These are phyloP conservation scores for Enteromius unitaeniatus DNA, from an alignment of 2,797 vertebrate species.

Conservation along the genomic window DNA sequence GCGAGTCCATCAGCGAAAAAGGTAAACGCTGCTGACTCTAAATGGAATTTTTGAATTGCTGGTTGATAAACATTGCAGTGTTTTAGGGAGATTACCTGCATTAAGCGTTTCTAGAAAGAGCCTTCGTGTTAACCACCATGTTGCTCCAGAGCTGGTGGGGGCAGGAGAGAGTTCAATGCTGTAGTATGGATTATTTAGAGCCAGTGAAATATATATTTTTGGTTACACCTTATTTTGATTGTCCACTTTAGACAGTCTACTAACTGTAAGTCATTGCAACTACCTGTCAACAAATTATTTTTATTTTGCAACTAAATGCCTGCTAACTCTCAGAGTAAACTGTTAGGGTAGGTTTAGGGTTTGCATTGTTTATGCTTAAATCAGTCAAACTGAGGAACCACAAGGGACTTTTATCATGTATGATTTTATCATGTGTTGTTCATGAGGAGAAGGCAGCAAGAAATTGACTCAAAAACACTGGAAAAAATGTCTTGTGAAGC, in stretches of 20 bases:
- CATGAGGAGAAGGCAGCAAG: not conserved
- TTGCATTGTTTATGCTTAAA: not conserved
- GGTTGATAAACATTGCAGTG: not conserved
- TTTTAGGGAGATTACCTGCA: not conserved
- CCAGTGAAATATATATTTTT: not conserved
- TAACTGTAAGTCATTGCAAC: too few species aligned
- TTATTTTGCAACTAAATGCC: too few species aligned
- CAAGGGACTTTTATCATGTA: not conserved
- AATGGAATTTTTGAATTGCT: not conserved
- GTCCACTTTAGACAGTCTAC: too few species aligned
- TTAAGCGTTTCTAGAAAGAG: not conserved
- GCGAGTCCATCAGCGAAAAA: conserved; percentile 91
- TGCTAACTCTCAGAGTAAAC: too few species aligned
- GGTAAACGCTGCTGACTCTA: conserved; percentile 74
- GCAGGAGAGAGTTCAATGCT: not conserved
- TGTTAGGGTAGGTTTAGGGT: too few species aligned
- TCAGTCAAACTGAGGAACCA: not conserved
- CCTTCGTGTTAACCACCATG: not conserved
- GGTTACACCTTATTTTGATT: too few species aligned
- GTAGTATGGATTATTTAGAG: not conserved
- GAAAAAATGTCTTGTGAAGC: not conserved
- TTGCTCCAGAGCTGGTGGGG: not conserved
- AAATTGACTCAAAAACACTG: not conserved
- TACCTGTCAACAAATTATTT: too few species aligned
- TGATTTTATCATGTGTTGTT: not conserved